A percentile compares a stretch with the other conserved stretches of the same genome.
Evolutionary conservation across 1,140 invertebrate genomes (phyloP).

Genomic region (Ceratina calcarata): DNA sequence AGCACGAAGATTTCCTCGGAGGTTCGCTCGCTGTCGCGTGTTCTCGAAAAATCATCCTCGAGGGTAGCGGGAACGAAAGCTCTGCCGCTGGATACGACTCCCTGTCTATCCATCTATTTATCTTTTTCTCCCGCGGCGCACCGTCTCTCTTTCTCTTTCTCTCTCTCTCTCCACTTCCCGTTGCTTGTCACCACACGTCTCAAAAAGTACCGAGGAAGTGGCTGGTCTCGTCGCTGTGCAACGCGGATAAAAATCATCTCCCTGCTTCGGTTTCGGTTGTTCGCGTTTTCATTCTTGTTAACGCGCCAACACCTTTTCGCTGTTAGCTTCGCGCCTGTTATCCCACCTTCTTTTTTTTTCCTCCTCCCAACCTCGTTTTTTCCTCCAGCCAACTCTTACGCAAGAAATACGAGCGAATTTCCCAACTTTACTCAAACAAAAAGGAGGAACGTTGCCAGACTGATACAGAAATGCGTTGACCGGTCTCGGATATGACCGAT

Average conservation of each 20-base stretch:
- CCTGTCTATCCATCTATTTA: slow-evolving; percentile 39
- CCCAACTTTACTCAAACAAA: too few relatives aligned
- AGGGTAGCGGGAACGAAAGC: slow-evolving; percentile 16
- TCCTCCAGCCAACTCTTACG: background rate
- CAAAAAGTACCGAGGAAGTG: background rate
- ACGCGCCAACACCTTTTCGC: background rate
- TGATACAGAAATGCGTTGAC: too few relatives aligned
- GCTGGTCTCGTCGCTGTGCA: background rate
- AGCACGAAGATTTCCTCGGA: slow-evolving; percentile 70
- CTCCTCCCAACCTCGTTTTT: background rate
- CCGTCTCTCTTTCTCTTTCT: background rate
- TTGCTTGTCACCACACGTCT: background rate
- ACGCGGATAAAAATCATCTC: background rate
- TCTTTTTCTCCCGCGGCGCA: background rate
- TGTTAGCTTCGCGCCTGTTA: background rate
- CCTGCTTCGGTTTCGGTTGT: background rate
- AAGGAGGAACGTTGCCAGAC: too few relatives aligned
- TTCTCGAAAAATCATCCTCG: slow-evolving; percentile 44
- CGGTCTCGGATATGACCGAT: background rate
- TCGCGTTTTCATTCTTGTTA: background rate
- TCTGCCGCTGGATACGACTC: slow-evolving; percentile 24
- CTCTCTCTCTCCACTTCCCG: background rate
- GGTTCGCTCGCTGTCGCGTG: slow-evolving; percentile 54
- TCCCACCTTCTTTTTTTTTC: background rate
- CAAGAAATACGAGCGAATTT: slow-evolving; percentile 11